phyloP scores from a whole-genome alignment of 2,113 vertebrate species.

The Gallinago paraguaiae region DNA sequence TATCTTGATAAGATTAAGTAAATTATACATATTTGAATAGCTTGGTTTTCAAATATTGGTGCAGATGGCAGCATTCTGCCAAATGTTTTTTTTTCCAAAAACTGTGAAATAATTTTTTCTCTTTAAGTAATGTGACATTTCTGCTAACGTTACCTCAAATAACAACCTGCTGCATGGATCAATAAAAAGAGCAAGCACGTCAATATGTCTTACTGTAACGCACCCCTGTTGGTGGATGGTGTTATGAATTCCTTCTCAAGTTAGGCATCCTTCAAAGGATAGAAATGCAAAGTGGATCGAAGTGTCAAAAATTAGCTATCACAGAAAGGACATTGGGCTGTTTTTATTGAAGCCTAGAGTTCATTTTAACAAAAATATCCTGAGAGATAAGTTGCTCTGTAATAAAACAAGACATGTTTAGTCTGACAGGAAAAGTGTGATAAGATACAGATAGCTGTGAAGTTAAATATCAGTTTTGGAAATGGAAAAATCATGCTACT shows the following conservation, averaged over 20 bases:
- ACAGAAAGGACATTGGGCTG: not conserved
- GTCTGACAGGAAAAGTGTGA: not conserved
- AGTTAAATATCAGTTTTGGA: not conserved
- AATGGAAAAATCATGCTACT: not conserved
- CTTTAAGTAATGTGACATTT: not conserved
- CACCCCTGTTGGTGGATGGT: not conserved
- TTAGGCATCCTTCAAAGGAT: not conserved
- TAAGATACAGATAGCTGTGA: conserved; percentile 5
- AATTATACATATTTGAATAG: conserved; percentile 5
- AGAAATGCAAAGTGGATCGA: not conserved
- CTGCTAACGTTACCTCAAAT: not conserved
- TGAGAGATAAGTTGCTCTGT: not conserved
- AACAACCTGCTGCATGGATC: not conserved
- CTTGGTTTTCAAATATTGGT: conserved; percentile 38
- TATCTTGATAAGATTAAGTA: conserved; percentile 19
- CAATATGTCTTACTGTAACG: not conserved
- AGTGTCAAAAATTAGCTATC: not conserved
- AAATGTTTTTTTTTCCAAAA: conserved; percentile 31
- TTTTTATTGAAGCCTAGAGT: not conserved
- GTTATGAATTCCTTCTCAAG: not conserved
- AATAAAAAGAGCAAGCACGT: conserved; percentile 31
- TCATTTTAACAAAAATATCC: not conserved
- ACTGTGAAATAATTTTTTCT: conserved; percentile 4
- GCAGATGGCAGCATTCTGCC: conserved; percentile 47
- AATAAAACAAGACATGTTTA: conserved; percentile 15